Evolutionary conservation across 1,140 invertebrate genomes (phyloP), one percentile per base, ranked within the genome.

Genomic region (Drosophila littoralis): DNA sequence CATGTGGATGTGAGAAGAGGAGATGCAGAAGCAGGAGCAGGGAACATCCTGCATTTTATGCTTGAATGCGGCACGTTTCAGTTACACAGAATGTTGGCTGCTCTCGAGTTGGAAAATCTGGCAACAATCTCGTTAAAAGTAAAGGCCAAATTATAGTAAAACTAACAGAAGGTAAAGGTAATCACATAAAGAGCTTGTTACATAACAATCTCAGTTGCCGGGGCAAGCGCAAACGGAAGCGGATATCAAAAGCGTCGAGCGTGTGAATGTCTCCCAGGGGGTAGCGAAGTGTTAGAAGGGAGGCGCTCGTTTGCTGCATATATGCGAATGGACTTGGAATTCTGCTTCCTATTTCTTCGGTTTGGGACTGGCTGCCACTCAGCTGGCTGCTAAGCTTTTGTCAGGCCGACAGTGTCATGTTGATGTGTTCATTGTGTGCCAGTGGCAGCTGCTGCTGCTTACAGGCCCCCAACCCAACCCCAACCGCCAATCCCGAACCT

Each of bases 161-260:
- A 88, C 83, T 88, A 86, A 88, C 83, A 88, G 83, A 79, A 82
- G 79, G 76, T 81, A 83, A 88, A 86, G 83, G 83, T 86, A 88
- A 88, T 88, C 83, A 79, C 83, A 86, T 86, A 86, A 86, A 86
- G 83, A 88, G 79, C 83, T 88, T 86, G 83, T 88, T 86, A 86
- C 76, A 77, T 82, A 86, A 86, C 82, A 86, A 82, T 74, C 68
- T 77, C 68, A 54, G 75, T 36, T 54, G 51, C 51, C 48, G 55
- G 45, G 60, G 72, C 64, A 81, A 79, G 52, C 54, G 71, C 51
- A 82, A 77, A 35, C 79, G 83, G 83, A 88, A 75, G 42, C 57
- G 82, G 80, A 83, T 71, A 64, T 65, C 76, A 63, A 61, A 67
- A 79, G 69, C 73, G 74, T 70, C 74, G 65, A 67, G 77, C 81